Conservation (phyloP, 2,888 invertebrate species). For the Spodoptera exigua region DNA sequence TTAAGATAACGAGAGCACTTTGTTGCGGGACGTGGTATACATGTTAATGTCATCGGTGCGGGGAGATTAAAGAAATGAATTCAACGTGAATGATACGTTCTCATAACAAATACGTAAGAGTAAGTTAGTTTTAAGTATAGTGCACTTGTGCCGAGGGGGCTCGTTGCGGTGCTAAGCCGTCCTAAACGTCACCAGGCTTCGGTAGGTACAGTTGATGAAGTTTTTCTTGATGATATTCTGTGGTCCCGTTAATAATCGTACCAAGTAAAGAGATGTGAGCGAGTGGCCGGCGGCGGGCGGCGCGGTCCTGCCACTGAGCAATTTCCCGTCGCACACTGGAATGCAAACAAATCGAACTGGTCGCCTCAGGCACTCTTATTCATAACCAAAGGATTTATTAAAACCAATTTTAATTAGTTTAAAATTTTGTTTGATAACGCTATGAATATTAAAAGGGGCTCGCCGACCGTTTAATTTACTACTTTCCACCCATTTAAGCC, state of each 20-base stretch:
- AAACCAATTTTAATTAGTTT: constrained; percentile 86
- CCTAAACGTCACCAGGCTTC: constrained; percentile 9
- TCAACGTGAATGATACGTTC: constrained; percentile 25
- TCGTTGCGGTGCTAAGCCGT: too few relatives aligned
- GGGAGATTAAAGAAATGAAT: constrained; percentile 29
- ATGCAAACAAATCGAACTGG: constrained; percentile 71
- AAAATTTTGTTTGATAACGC: constrained; percentile 86
- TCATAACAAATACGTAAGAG: constrained; percentile 31
- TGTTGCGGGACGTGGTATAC: constrained; percentile 38
- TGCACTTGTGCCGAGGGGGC: too few relatives aligned
- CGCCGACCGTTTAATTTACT: constrained; percentile 86
- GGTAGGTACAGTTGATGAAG: too few relatives aligned
- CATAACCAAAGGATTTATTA: constrained; percentile 73
- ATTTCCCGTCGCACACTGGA: constrained; percentile 63
- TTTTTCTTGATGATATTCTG: too few relatives aligned
- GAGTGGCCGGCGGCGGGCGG: constrained; percentile 19
- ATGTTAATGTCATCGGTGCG: constrained; percentile 17
- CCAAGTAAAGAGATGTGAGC: constrained; percentile 36
- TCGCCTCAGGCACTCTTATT: constrained; percentile 62
- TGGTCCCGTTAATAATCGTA: constrained; percentile 26
- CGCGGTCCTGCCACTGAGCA: constrained; percentile 45
- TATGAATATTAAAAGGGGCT: constrained; percentile 86
- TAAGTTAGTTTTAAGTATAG: too few relatives aligned
- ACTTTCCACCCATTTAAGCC: constrained; percentile 72
- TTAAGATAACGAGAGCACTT: constrained; percentile 41